Conservation (phyloP, 2,113 vertebrate genomes). For the Talpa occidentalis region DNA sequence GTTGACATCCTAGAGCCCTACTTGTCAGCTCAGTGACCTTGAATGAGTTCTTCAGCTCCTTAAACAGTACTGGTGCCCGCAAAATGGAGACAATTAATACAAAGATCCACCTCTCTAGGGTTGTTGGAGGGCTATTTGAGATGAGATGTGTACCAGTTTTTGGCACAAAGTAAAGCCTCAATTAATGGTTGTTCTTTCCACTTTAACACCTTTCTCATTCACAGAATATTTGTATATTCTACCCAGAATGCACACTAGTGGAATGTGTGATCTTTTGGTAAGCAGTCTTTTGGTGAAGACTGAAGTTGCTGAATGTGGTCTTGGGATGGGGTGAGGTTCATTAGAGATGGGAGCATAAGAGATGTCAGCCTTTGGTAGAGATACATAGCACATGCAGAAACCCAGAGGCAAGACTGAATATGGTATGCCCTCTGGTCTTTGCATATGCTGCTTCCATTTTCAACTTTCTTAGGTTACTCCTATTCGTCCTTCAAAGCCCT, state of each 20-base stretch:
- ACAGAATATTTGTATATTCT: neutral
- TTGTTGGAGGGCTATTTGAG: neutral
- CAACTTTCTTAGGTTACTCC: neutral
- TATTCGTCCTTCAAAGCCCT: neutral
- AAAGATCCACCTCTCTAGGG: neutral
- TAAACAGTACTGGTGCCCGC: neutral
- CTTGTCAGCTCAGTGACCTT: neutral
- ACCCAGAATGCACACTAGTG: too few relatives aligned
- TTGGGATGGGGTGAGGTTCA: neutral
- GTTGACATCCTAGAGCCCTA: neutral
- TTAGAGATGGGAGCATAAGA: neutral
- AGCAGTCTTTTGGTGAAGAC: neutral
- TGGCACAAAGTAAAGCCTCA: neutral
- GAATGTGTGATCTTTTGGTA: neutral
- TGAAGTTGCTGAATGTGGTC: neutral
- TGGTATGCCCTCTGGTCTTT: neutral
- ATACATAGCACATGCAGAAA: neutral
- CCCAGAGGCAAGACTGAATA: neutral
- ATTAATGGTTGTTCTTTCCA: accelerated
- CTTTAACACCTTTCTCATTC: neutral
- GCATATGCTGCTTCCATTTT: neutral
- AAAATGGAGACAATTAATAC: too few relatives aligned
- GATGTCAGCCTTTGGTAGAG: neutral
- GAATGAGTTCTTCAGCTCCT: neutral
- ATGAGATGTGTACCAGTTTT: neutral